Conservation (phyloP, 2,113 vertebrate species). For the Hypocryptadius cinnamomeus region DNA sequence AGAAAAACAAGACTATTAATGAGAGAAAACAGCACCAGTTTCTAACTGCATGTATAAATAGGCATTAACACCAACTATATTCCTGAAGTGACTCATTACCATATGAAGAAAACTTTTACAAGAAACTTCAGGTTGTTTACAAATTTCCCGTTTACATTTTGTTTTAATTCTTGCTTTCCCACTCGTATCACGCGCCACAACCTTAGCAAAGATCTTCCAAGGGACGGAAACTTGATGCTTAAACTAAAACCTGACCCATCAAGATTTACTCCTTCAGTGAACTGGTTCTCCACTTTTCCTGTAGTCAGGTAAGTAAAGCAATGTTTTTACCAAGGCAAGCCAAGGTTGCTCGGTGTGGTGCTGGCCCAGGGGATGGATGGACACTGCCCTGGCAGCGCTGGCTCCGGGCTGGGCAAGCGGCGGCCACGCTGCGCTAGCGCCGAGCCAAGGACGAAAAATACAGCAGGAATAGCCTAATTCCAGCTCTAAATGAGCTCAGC, state of each 20-base stretch:
- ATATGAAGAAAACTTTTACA: not conserved
- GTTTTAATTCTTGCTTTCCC: not conserved
- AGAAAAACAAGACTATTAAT: conserved; percentile 56
- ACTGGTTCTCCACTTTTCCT: not conserved
- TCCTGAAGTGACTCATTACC: conserved; percentile 2
- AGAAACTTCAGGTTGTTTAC: not conserved
- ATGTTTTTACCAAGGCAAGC: not conserved
- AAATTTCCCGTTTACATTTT: not conserved
- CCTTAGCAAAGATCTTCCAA: not conserved
- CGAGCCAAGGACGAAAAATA: conserved; percentile 7
- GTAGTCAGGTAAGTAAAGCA: not conserved
- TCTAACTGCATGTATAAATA: conserved; percentile 53
- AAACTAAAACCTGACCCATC: not conserved
- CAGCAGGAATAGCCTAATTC: conserved; percentile 37
- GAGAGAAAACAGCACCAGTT: conserved; percentile 35
- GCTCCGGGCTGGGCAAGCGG: not conserved
- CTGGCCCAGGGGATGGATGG: not conserved
- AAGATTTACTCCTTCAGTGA: not conserved
- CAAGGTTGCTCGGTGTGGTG: not conserved
- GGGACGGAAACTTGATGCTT: not conserved
- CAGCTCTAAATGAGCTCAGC: conserved; percentile 50
- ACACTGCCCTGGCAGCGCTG: not conserved
- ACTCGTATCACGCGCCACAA: not conserved
- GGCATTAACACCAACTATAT: not conserved
- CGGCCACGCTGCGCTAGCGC: not conserved